These are phyloP conservation scores for Ageneiosus marmoratus DNA, from an alignment of 2,113 vertebrate species.

Conservation along the genomic window DNA sequence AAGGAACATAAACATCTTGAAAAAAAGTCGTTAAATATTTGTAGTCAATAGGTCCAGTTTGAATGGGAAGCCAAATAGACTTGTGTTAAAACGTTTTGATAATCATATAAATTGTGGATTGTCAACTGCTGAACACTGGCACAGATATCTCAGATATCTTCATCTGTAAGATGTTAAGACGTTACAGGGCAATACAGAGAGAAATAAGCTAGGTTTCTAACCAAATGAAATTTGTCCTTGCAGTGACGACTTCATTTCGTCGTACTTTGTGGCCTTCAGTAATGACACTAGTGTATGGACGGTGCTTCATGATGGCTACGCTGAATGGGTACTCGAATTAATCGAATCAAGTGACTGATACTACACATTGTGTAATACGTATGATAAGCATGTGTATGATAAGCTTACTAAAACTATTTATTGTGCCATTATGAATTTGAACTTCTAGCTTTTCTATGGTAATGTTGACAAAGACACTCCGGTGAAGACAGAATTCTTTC, in stretches of 20 bases:
- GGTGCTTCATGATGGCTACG: constrained; percentile 89
- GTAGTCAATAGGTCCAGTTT: neutral
- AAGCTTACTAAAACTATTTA: neutral
- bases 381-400: too few relatives aligned
- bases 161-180: neutral
- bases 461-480: constrained; percentile 92
- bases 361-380: neutral
- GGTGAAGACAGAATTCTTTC: constrained; percentile 85
- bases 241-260: constrained; percentile 88
- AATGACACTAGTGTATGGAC: constrained; percentile 93
- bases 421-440: neutral
- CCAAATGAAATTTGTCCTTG: constrained; percentile 8
- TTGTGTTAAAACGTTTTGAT: neutral
- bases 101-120: neutral
- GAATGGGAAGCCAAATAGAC: neutral
- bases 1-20: constrained; percentile 48
- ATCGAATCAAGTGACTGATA: too few relatives aligned
- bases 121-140: too few relatives aligned
- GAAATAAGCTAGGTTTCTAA: neutral
- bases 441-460: constrained; percentile 84
- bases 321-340: constrained; percentile 84
- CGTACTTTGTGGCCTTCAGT: constrained; percentile 93
- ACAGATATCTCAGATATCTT: too few relatives aligned
- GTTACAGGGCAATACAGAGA: neutral
- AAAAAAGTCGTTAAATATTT: neutral